phyloP scores from a whole-genome alignment of 2,113 vertebrate genomes.

The Embiotoca jacksoni region DNA sequence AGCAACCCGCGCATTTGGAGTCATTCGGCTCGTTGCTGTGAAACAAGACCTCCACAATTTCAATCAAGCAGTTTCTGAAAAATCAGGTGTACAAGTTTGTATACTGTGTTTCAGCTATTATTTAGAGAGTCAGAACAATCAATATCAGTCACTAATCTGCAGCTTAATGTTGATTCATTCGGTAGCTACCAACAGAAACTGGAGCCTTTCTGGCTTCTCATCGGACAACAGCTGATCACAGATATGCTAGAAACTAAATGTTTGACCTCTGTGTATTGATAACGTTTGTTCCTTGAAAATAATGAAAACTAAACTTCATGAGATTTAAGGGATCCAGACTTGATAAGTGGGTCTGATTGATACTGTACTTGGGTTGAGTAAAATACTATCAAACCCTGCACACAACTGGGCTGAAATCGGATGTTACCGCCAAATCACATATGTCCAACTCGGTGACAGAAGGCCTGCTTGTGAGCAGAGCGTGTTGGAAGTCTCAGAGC shows the following conservation, averaged over 20 bases:
- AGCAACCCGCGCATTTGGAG: too few relatives aligned
- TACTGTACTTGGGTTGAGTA: neutral
- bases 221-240: neutral
- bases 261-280: neutral
- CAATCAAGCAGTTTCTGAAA: neutral
- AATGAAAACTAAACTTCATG: neutral
- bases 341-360: neutral
- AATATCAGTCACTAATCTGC: neutral
- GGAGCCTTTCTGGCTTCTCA: neutral
- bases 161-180: neutral
- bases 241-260: neutral
- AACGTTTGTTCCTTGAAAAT: neutral
- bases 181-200: neutral
- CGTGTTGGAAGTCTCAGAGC: slow-evolving; percentile 12
- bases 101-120: too few relatives aligned
- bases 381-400: neutral
- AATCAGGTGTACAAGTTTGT: neutral
- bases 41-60: neutral
- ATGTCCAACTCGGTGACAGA: neutral
- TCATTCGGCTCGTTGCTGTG: neutral
- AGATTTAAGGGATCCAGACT: neutral
- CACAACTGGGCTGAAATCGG: neutral
- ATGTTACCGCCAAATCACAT: neutral
- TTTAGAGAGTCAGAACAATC: neutral
- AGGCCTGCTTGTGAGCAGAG: slow-evolving; percentile 9